phyloP scores from a whole-genome alignment of 2,797 vertebrate species.

The Rhinogobio ventralis region DNA sequence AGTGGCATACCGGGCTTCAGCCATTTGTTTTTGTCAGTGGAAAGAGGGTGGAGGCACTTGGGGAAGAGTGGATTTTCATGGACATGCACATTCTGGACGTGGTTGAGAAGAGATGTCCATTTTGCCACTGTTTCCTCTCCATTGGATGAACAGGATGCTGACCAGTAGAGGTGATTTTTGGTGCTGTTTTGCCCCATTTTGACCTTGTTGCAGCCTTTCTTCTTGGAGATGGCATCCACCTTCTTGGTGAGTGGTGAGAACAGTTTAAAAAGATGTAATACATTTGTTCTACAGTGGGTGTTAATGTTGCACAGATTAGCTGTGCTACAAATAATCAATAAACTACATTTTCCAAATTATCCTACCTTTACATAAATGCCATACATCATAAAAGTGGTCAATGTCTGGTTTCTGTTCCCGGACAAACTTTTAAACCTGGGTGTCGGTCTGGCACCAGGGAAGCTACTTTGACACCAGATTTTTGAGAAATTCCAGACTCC shows the following conservation, averaged over 20 bases:
- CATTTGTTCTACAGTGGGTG: too few relatives aligned
- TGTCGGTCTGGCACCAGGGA: not conserved
- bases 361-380: not conserved
- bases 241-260: not conserved
- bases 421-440: not conserved
- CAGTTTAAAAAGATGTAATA: too few relatives aligned
- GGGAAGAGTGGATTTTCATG: not conserved
- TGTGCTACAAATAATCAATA: not conserved
- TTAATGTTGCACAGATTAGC: not conserved
- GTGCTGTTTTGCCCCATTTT: not conserved
- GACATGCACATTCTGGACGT: not conserved
- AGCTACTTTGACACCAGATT: not conserved
- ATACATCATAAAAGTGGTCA: not conserved
- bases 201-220: not conserved
- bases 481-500: not conserved
- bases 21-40: not conserved
- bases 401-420: not conserved
- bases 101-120: not conserved
- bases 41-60: not conserved
- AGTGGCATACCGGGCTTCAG: not conserved
- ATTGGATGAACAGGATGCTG: not conserved
- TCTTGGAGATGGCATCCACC: not conserved
- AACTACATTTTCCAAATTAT: not conserved
- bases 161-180: not conserved
- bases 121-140: not conserved